A percentile compares a stretch with the other conserved stretches of the same genome.
Conservation (phyloP, 2,113 vertebrate species). For the Gymnorhina tibicen region DNA sequence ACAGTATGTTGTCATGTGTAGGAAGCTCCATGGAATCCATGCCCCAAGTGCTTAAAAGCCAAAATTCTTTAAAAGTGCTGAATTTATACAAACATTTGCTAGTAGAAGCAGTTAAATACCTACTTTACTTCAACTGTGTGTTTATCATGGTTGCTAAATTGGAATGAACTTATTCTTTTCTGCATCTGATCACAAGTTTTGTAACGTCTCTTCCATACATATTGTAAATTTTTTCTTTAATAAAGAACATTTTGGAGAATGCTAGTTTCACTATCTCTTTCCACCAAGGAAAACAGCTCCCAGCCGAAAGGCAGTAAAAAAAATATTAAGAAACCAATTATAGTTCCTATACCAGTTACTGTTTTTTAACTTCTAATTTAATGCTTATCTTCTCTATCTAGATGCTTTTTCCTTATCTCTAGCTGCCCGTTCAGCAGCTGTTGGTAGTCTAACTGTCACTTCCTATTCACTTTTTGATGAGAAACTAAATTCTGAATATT, state of each 20-base stretch:
- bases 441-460: neutral
- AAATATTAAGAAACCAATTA: neutral
- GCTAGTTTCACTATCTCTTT: neutral
- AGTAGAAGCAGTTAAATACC: neutral
- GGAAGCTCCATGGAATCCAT: neutral
- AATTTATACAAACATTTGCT: neutral
- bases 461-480: conserved; percentile 12
- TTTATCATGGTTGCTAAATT: neutral
- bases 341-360: neutral
- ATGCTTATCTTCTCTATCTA: conserved; percentile 22
- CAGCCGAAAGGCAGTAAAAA: neutral
- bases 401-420: neutral
- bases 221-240: neutral
- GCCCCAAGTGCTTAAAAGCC: neutral
- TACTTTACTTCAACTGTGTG: neutral
- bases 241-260: neutral
- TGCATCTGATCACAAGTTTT: neutral
- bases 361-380: conserved; percentile 19
- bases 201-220: neutral
- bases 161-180: neutral
- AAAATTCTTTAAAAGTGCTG: neutral
- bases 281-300: neutral
- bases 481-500: conserved; percentile 25
- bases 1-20: neutral
- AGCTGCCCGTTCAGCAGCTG: conserved; percentile 10